Conservation (phyloP, 2,113 vertebrate species). For the Lucifuga dentata region DNA sequence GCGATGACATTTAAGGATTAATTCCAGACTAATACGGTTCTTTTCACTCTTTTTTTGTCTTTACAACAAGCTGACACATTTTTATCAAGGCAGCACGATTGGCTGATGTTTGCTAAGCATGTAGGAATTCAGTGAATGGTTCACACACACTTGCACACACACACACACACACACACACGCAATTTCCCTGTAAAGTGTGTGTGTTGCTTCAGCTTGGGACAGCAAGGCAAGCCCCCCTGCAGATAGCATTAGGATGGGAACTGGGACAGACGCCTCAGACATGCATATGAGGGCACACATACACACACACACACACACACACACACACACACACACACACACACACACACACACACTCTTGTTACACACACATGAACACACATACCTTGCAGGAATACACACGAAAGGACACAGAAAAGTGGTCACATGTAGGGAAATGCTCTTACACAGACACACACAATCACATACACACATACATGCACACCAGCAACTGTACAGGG, state of each 20-base stretch:
- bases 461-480: constrained; percentile 33
- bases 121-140: constrained; percentile 5
- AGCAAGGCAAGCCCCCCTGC: constrained; percentile 63
- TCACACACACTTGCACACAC: constrained; percentile 1
- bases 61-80: constrained; percentile 13
- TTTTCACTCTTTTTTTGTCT: constrained; percentile 24
- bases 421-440: too few relatives aligned
- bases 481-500: constrained; percentile 59
- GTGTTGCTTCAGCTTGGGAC: constrained; percentile 40
- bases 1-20: constrained; percentile 62
- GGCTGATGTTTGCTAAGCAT: constrained; percentile 6
- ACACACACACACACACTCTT: constrained; percentile 5
- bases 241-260: constrained; percentile 74
- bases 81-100: constrained; percentile 32
- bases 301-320: constrained; percentile 9
- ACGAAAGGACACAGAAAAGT: not conserved
- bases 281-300: constrained; percentile 27
- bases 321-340: too few relatives aligned
- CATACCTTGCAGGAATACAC: not conserved
- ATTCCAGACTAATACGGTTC: constrained; percentile 17
- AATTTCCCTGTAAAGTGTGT: constrained; percentile 17
- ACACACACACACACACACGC: constrained; percentile 4
- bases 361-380: not conserved
- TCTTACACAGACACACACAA: not conserved
- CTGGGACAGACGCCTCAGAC: constrained; percentile 76